phyloP scores from a whole-genome alignment of 2,888 invertebrate genomes.

The Drosophila austrosaltans region DNA sequence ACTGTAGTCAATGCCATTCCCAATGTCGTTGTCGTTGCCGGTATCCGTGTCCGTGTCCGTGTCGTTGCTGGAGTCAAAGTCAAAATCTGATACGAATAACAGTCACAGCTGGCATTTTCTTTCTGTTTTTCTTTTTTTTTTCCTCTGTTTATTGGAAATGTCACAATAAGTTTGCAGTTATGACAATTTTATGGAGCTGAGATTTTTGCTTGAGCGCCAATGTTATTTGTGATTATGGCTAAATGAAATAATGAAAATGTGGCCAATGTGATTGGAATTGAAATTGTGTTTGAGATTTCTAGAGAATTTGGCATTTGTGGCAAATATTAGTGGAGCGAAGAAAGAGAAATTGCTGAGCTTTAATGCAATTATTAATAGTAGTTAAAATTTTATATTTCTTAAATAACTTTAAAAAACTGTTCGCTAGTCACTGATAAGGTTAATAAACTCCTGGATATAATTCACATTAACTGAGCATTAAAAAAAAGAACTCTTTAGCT shows the following conservation, averaged over 20 bases:
- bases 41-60: background rate
- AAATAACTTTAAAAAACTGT: too few species aligned
- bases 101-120: conserved; percentile 55
- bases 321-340: too few species aligned
- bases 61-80: conserved; percentile 10
- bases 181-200: conserved; percentile 60
- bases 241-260: conserved; percentile 21
- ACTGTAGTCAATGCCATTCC: background rate
- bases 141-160: conserved; percentile 54
- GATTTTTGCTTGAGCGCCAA: conserved; percentile 31
- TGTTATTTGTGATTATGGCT: conserved; percentile 18
- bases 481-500: background rate
- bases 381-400: too few species aligned
- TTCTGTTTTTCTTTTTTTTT: conserved; percentile 6
- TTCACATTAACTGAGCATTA: too few species aligned
- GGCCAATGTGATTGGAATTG: background rate
- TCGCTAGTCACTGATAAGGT: too few species aligned
- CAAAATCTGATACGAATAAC: background rate
- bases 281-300: background rate
- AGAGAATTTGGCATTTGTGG: too few species aligned
- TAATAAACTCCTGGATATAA: too few species aligned
- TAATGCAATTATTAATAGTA: too few species aligned
- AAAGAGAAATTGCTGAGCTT: too few species aligned
- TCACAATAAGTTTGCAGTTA: conserved; percentile 70
- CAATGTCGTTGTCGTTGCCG: background rate